Evolutionary conservation across 2,888 invertebrate species (phyloP).

Genomic region (Invenusta paracnida): DNA sequence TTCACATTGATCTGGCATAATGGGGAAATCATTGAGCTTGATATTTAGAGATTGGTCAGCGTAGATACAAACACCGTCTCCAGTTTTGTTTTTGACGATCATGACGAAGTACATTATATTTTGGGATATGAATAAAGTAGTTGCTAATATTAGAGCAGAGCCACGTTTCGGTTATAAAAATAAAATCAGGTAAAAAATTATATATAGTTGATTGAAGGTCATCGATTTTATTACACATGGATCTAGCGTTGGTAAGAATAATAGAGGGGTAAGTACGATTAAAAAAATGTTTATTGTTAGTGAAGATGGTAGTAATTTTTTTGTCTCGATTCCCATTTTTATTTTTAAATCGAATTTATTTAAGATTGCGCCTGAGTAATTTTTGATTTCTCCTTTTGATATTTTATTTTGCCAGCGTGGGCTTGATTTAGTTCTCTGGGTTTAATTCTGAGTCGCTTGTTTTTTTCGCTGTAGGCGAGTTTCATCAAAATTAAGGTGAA

Average conservation of each 20-base stretch:
- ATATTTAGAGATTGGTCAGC: neutral
- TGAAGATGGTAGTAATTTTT: neutral
- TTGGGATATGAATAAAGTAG: neutral
- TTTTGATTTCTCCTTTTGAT: neutral
- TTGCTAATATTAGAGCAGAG: neutral
- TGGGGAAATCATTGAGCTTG: neutral
- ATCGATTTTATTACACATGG: neutral
- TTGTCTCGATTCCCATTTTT: neutral
- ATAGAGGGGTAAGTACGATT: neutral
- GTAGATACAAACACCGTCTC: neutral
- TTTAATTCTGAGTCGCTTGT: neutral
- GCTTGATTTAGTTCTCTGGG: neutral
- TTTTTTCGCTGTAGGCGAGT: neutral
- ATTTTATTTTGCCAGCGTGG: neutral
- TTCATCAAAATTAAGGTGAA: neutral
- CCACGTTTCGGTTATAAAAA: neutral
- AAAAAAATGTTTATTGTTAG: neutral
- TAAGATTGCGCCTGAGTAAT: neutral
- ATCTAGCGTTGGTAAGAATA: neutral
- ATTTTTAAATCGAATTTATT: neutral
- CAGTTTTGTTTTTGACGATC: neutral
- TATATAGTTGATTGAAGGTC: neutral
- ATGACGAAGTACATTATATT: neutral
- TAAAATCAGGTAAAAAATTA: neutral
- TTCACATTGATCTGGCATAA: neutral